Percentiles rank a stretch among this genome's conserved stretches.
phyloP scores from a whole-genome alignment of 2,113 vertebrate species.

The Platanista minor region DNA sequence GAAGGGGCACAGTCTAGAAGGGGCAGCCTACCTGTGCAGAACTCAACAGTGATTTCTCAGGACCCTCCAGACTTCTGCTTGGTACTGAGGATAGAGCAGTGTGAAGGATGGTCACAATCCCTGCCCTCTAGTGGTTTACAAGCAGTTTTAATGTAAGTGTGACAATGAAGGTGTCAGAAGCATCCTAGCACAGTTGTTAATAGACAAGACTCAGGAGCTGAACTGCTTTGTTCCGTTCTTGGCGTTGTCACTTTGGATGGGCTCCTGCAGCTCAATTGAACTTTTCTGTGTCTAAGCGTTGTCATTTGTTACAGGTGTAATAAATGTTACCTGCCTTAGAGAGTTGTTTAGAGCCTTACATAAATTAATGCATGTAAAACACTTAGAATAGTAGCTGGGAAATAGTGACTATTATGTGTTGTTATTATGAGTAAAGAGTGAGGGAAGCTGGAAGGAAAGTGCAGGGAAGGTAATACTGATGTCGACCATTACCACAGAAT shows the following conservation, averaged over 20 bases:
- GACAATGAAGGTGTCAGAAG: neutral
- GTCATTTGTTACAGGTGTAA: neutral
- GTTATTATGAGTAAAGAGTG: neutral
- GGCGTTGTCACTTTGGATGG: neutral
- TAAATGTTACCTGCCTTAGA: neutral
- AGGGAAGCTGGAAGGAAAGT: neutral
- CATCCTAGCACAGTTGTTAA: neutral
- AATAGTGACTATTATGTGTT: neutral
- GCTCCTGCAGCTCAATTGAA: neutral
- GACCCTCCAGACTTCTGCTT: neutral
- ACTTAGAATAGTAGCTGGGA: neutral
- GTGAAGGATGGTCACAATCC: neutral
- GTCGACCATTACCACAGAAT: neutral
- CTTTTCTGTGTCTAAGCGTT: neutral
- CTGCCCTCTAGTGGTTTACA: constrained; percentile 30
- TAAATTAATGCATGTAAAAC: neutral
- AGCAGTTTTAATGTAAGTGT: neutral
- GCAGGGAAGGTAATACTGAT: neutral
- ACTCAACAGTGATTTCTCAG: neutral
- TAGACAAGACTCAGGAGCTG: neutral
- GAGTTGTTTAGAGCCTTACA: neutral
- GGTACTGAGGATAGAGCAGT: neutral
- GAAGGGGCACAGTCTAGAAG: neutral
- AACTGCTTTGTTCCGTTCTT: neutral
- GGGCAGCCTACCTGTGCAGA: neutral